Evolutionary conservation across 2,888 invertebrate species (phyloP), one percentile per base, ranked within the genome.

Genomic region (Strigamia maritima): DNA sequence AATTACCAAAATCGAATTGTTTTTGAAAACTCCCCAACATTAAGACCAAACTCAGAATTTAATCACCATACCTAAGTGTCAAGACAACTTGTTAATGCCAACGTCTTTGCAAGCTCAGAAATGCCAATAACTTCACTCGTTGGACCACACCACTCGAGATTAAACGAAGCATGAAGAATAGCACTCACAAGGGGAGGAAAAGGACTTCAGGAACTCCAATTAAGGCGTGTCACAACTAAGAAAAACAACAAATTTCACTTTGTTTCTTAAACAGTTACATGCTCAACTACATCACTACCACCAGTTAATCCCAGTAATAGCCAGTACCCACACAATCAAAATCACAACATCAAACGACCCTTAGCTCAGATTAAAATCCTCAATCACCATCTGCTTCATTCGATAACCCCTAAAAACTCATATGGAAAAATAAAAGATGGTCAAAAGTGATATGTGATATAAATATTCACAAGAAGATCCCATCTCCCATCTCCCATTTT

Each of bases 341-440:
- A 44, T 44, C 44, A 44, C 44, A n/a, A 44, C 44, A 4, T 12
- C 54, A 19, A 54, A n/a, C 4, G n/a, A 16, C 8, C 8, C n/a
- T 54, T 0, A 19, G 19, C 35, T 35, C 7, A 54, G 1, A 54
- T 54, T n/a, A 22, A 54, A 54, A n/a, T 19, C 54, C 16, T 54
- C 54, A 19, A 8, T 54, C 54, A 54, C 54, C 54, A 54, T 54
- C 54, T 54, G 54, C 54, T 54, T 54, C 54, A 54, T 54, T n/a
- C n/a, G 54, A 54, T 54, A 54, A 54, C n/a, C 19, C 54, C 19
- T 4, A n/a, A 8, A 44, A 14, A n/a, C 54, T 19, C 8, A 54
- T 19, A 54, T 19, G 35, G 31, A 31, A 40, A 49, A 49, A n/a
- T n/a, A n/a, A 49, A 49, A 49, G 54, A 54, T 54, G 54, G 54